These are phyloP conservation scores for Perognathus longimembris DNA, from an alignment of 2,113 vertebrate species.

Conservation along the genomic window DNA sequence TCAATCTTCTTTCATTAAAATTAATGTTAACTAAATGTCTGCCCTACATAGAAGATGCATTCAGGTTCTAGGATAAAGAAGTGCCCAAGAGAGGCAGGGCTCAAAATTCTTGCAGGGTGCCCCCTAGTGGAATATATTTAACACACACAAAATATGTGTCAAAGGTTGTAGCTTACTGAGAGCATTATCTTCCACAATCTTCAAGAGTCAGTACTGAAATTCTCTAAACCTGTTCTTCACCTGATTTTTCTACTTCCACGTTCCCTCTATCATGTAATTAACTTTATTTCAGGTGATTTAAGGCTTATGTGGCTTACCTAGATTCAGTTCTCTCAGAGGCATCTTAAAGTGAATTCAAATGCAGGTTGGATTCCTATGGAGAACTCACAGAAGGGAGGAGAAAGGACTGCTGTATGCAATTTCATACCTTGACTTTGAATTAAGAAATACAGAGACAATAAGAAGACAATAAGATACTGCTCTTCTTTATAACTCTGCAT, in stretches of 20 bases:
- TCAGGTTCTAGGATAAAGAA: accelerated
- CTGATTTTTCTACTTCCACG: neutral
- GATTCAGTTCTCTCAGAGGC: neutral
- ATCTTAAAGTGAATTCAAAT: constrained; percentile 24
- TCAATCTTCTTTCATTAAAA: neutral
- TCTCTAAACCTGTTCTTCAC: neutral
- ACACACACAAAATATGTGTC: neutral
- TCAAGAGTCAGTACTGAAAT: neutral
- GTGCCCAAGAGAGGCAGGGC: neutral
- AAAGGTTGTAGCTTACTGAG: neutral
- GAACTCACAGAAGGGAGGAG: neutral
- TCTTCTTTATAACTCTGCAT: neutral
- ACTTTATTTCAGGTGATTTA: constrained; percentile 33
- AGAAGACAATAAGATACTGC: neutral
- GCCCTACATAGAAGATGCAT: neutral
- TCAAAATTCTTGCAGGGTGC: neutral
- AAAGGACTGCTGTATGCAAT: neutral
- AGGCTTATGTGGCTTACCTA: constrained; percentile 4
- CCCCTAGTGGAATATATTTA: neutral
- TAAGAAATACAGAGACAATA: constrained; percentile 29
- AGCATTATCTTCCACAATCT: neutral
- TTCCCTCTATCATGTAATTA: neutral
- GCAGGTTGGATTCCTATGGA: neutral
- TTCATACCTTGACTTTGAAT: neutral
- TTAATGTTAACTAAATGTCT: neutral